Evolutionary conservation across 2,888 invertebrate species (phyloP).

Genomic region (Autographa gamma): DNA sequence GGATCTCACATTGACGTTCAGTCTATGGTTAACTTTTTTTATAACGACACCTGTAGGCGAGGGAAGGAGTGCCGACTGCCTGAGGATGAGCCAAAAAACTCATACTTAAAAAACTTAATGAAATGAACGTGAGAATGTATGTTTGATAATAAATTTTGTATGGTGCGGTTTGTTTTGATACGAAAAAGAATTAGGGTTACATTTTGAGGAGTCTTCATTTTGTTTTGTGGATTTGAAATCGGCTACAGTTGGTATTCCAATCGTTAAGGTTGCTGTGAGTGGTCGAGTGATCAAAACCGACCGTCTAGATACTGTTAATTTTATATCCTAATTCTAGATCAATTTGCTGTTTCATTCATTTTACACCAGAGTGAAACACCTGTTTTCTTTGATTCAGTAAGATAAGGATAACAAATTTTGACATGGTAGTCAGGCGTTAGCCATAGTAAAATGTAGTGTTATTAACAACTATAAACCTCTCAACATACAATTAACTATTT

Average conservation of each 20-base stretch:
- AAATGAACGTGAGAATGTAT: conserved; percentile 76
- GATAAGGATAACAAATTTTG: neutral
- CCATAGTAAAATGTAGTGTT: conserved; percentile 6
- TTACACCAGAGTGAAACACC: no score
- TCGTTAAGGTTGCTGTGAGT: no score
- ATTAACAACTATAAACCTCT: conserved; percentile 32
- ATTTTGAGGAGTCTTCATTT: neutral
- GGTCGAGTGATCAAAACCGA: no score
- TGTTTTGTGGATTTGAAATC: neutral
- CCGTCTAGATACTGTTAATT: no score
- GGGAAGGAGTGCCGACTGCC: conserved; percentile 62
- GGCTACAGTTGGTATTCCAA: neutral
- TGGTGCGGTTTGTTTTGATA: conserved; percentile 27
- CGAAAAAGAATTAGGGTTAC: conserved; percentile 4
- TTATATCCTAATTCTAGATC: no score
- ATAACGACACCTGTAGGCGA: conserved; percentile 77
- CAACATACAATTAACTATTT: conserved; percentile 44
- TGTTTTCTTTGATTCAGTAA: neutral
- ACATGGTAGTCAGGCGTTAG: neutral
- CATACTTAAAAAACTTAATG: conserved; percentile 73
- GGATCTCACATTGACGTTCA: conserved; percentile 68
- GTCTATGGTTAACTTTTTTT: conserved; percentile 72
- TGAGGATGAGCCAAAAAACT: conserved; percentile 60
- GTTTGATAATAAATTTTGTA: conserved; percentile 39
- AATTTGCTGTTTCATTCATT: no score